Base-by-base conservation (phyloP, 2,888 invertebrate genomes). In the Cenopis cana region DNA sequence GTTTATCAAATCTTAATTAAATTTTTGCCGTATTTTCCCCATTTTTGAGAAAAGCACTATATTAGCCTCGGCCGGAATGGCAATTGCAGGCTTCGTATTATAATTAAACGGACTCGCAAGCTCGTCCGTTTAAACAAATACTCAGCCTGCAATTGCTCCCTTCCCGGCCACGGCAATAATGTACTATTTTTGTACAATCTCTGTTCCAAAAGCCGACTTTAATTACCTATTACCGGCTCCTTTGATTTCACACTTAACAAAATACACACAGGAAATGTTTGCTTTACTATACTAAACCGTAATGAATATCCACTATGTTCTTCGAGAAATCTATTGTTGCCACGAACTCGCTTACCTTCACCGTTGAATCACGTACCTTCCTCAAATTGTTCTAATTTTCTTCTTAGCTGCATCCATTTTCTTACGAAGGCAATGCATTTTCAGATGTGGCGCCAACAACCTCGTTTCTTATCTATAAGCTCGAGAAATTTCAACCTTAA, bases 351-450 rank as follows among this genome's bases (percentile, higher is more conserved):
- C 64, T 52, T 54, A 38, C 54, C 52, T 64, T 24, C 56, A 11
- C 65, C 65, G 29, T 56, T 46, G 41, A 56, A 46, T 56, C 65
- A 66, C 61, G 49, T 36, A 18, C 24, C 50, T 38, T 64, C 46
- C 50, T 36, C 36, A 62, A 62, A 56, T 50, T 49, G 64, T 38
- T 64, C 50, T 64, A 69, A 64, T 64, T 62, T 60, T 59, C 60
- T 68, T 60, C 60, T 52, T 65, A 54, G 65, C 41, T 70, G 70
- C 70, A 66, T 59, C 65, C 38, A 29, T 69, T 69, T 70, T 54
- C 70, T 64, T 52, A 52, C 36, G 29, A 38, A 41, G 52, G 55
- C 46, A 54, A 60, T 59, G 70, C 46, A 65, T 65, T 52, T 65
- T 60, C 33, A 18, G 17, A 33, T 52, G n/a, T 49, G 20, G 11